Evolutionary conservation across 2,888 invertebrate species (phyloP).

Genomic region (Xylophagus ater): DNA sequence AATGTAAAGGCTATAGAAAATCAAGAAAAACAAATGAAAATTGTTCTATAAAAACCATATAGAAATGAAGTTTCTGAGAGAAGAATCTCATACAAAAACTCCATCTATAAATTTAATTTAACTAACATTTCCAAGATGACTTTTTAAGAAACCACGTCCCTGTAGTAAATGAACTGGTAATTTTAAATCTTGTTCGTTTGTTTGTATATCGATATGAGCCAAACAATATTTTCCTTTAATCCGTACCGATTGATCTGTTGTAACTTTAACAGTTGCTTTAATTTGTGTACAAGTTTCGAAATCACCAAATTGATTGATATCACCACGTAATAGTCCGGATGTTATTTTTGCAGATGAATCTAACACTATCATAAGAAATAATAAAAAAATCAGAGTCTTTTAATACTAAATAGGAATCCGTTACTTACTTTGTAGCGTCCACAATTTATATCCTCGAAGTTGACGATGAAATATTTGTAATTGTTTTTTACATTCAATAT

Average conservation of each 20-base stretch:
- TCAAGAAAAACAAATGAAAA: conserved; percentile 7
- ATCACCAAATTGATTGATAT: conserved; percentile 59
- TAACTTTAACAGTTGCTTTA: conserved; percentile 47
- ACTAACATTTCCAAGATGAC: conserved; percentile 51
- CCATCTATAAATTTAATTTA: neutral
- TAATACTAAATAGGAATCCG: no score
- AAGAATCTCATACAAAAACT: no score
- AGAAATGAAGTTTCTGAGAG: no score
- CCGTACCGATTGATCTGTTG: conserved; percentile 47
- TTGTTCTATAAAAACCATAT: neutral
- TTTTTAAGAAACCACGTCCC: conserved; percentile 52
- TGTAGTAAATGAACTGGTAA: conserved; percentile 53
- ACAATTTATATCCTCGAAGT: conserved; percentile 54
- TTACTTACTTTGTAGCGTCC: conserved; percentile 61
- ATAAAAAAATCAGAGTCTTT: neutral
- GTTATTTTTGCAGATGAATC: conserved; percentile 61
- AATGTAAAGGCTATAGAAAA: conserved; percentile 56
- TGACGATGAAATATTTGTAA: conserved; percentile 57
- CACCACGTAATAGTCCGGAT: conserved; percentile 55
- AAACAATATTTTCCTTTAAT: conserved; percentile 60
- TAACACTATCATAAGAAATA: conserved; percentile 44
- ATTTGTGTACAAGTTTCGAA: conserved; percentile 54
- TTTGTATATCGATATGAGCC: conserved; percentile 51
- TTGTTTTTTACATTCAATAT: conserved; percentile 55
- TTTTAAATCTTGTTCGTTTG: conserved; percentile 47